A percentile compares a stretch with the other conserved stretches of the same genome.
These are phyloP conservation scores for Toxostoma redivivum DNA, from an alignment of 2,113 vertebrate species.

Conservation along the genomic window DNA sequence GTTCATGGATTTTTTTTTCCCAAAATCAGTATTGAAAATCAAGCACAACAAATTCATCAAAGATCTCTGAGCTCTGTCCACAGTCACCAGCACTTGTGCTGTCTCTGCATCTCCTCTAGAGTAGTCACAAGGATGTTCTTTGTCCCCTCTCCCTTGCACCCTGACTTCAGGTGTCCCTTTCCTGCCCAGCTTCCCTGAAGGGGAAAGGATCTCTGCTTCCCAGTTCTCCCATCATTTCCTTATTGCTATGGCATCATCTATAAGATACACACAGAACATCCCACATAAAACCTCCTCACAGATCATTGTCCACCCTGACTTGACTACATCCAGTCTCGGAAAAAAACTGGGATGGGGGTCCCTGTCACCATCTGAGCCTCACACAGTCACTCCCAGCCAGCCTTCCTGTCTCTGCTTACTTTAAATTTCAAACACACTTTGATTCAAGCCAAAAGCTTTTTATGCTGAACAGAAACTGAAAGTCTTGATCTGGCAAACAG, in stretches of 20 bases:
- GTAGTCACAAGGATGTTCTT: not conserved
- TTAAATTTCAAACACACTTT: not conserved
- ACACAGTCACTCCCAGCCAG: not conserved
- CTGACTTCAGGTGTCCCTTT: not conserved
- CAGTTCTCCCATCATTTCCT: not conserved
- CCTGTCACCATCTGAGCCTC: rapidly evolving
- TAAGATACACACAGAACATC: not conserved
- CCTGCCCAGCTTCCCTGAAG: not conserved
- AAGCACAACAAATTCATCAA: not conserved
- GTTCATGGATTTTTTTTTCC: not conserved
- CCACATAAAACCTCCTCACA: not conserved
- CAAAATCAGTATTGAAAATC: not conserved
- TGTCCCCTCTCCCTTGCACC: not conserved
- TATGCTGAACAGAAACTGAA: slow-evolving; percentile 55
- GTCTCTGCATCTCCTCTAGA: not conserved
- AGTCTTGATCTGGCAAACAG: slow-evolving; percentile 27
- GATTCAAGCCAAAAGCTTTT: not conserved
- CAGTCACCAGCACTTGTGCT: not conserved
- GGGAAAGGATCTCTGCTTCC: not conserved
- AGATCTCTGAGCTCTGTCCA: not conserved
- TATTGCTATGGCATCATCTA: not conserved
- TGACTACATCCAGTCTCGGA: not conserved
- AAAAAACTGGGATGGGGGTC: not conserved
- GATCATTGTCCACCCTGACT: not conserved
- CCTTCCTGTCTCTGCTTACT: not conserved